phyloP scores from a whole-genome alignment of 2,113 vertebrate genomes.

The Xiphophorus maculatus region DNA sequence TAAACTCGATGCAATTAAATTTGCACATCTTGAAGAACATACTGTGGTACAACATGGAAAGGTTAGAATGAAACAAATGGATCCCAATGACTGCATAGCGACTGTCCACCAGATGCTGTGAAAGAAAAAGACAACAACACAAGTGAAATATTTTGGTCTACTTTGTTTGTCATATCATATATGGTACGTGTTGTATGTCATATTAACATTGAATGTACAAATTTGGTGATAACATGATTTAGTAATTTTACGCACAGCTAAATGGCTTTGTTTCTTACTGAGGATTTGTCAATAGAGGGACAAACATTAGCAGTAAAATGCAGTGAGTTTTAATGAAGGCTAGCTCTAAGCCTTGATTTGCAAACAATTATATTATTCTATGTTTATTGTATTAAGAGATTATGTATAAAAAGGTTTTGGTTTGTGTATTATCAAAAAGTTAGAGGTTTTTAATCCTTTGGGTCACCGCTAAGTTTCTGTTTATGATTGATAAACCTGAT shows the following conservation, averaged over 20 bases:
- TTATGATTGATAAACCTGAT: slow-evolving; percentile 65
- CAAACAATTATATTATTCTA: too few relatives aligned
- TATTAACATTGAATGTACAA: too few relatives aligned
- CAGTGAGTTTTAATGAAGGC: too few relatives aligned
- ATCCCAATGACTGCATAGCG: slow-evolving; percentile 81
- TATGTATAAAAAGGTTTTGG: background rate
- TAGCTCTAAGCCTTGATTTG: too few relatives aligned
- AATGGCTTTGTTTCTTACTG: too few relatives aligned
- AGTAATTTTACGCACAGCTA: too few relatives aligned
- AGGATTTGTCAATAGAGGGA: too few relatives aligned
- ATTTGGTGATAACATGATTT: too few relatives aligned
- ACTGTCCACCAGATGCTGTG: slow-evolving; percentile 41
- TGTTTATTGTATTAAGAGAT: background rate
- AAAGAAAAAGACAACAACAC: background rate
- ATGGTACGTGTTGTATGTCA: too few relatives aligned
- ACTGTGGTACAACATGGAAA: slow-evolving; percentile 81
- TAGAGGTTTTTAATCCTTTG: slow-evolving; percentile 46
- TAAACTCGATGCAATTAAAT: slow-evolving; percentile 84
- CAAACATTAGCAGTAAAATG: too few relatives aligned
- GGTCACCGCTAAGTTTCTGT: slow-evolving; percentile 59
- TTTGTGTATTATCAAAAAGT: slow-evolving; percentile 27
- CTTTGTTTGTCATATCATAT: too few relatives aligned
- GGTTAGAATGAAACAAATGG: slow-evolving; percentile 82
- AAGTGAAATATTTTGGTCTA: too few relatives aligned
- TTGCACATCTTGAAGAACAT: slow-evolving; percentile 85